phyloP scores from a whole-genome alignment of 2,888 invertebrate genomes.

The Amblyjoppa proteus region DNA sequence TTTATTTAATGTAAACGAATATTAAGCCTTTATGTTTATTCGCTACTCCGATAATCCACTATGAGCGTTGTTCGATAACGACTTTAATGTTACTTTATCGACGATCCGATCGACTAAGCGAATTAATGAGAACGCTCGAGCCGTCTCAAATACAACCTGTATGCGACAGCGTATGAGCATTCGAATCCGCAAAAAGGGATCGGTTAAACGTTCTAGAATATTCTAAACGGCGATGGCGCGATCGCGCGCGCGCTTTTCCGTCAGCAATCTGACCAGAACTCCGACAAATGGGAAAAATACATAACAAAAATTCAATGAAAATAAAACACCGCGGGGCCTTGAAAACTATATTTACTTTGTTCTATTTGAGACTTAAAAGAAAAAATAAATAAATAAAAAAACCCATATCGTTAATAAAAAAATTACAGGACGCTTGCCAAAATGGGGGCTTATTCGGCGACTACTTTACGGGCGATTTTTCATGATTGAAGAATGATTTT shows the following conservation, averaged over 20 bases:
- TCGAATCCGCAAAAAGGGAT: conserved; percentile 19
- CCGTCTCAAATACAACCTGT: neutral
- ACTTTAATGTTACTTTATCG: too few species aligned
- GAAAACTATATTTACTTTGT: conserved; percentile 65
- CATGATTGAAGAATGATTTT: neutral
- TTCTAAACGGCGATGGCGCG: conserved; percentile 37
- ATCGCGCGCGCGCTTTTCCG: conserved; percentile 37
- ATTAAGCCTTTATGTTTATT: too few species aligned
- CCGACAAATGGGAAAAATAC: conserved; percentile 40
- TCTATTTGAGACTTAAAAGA: conserved; percentile 44
- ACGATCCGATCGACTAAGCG: neutral
- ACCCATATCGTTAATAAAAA: conserved; percentile 38
- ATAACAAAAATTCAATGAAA: conserved; percentile 1
- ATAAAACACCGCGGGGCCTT: conserved; percentile 63
- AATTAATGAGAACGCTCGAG: neutral
- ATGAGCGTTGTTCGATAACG: too few species aligned
- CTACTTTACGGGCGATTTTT: neutral
- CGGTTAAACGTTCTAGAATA: conserved; percentile 26
- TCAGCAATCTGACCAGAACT: conserved; percentile 55
- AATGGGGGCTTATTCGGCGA: conserved; percentile 13
- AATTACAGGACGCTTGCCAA: conserved; percentile 30
- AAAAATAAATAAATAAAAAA: conserved; percentile 9
- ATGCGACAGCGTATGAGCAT: neutral
- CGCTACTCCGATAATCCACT: too few species aligned
- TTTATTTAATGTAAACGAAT: too few species aligned